These are phyloP conservation scores for Rhopalosiphum padi DNA, from an alignment of 1,140 invertebrate genomes.

Conservation along the genomic window DNA sequence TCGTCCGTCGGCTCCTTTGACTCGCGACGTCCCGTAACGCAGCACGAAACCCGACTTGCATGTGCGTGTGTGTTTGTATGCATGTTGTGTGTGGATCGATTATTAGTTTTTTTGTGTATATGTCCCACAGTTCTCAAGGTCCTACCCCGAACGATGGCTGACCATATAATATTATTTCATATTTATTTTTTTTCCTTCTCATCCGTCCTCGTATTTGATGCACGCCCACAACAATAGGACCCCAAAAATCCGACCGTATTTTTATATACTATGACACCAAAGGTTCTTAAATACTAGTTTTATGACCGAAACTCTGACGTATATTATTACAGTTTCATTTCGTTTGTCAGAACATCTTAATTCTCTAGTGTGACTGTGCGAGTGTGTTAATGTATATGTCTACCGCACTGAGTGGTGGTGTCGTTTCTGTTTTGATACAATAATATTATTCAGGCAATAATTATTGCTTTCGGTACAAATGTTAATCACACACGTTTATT, in stretches of 20 bases:
- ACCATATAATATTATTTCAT: conserved; percentile 49
- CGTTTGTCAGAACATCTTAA: neutral
- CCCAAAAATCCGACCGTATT: conserved; percentile 6
- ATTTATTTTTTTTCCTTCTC: neutral
- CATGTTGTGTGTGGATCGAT: conserved; percentile 38
- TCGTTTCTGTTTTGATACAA: neutral
- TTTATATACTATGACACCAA: neutral
- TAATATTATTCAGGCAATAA: neutral
- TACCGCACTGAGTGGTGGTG: neutral
- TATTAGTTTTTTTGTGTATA: conserved; percentile 49
- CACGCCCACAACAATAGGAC: conserved; percentile 38
- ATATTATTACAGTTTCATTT: conserved; percentile 36
- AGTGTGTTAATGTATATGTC: neutral
- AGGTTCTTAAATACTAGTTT: conserved; percentile 30
- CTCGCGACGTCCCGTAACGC: conserved; percentile 25
- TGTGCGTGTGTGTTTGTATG: neutral
- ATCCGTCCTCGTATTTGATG: neutral
- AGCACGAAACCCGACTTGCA: conserved; percentile 5
- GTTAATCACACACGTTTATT: neutral
- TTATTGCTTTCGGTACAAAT: neutral
- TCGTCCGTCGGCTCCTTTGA: conserved; percentile 54
- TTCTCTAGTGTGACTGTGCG: neutral
- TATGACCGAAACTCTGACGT: conserved; percentile 29
- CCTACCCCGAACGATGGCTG: neutral
- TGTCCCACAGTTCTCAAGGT: conserved; percentile 44